phyloP scores from a whole-genome alignment of 2,888 invertebrate species.

The Macropis europaea region DNA sequence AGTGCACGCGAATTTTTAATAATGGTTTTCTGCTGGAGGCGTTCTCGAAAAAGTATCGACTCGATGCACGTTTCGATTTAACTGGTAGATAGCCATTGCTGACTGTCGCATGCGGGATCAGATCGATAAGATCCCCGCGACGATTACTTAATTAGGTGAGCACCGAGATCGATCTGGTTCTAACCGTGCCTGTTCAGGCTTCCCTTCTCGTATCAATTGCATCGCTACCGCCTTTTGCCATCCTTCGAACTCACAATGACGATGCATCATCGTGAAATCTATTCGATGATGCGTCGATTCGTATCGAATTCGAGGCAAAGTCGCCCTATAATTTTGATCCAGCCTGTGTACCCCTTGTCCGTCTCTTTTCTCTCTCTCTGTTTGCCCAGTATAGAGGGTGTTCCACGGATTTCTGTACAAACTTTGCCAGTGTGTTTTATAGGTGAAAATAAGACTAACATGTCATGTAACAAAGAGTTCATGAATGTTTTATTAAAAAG shows the following conservation, averaged over 20 bases:
- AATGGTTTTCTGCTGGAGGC: constrained; percentile 37
- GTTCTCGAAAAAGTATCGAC: constrained; percentile 35
- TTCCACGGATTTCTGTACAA: too few relatives aligned
- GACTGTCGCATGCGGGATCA: constrained; percentile 58
- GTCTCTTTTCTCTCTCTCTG: too few relatives aligned
- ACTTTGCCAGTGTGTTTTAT: too few relatives aligned
- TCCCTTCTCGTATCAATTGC: constrained; percentile 42
- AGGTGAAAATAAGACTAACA: too few relatives aligned
- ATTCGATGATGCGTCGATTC: too few relatives aligned
- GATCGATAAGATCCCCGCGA: constrained; percentile 60
- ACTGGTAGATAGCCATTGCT: constrained; percentile 47
- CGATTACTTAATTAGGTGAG: constrained; percentile 64
- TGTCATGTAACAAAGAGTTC: too few relatives aligned
- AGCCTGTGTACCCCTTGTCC: too few relatives aligned
- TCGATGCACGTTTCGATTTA: constrained; percentile 45
- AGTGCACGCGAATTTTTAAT: constrained; percentile 33
- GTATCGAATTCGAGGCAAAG: too few relatives aligned
- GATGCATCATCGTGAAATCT: too few relatives aligned
- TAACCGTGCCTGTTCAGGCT: constrained; percentile 42
- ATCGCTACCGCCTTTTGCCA: neutral
- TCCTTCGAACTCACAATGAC: neutral
- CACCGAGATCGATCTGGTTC: constrained; percentile 25
- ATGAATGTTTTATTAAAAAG: too few relatives aligned
- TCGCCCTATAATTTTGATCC: too few relatives aligned
- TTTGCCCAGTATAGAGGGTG: too few relatives aligned